phyloP scores from a whole-genome alignment of 1,140 invertebrate species.

The Leptestheria dahalacensis region DNA sequence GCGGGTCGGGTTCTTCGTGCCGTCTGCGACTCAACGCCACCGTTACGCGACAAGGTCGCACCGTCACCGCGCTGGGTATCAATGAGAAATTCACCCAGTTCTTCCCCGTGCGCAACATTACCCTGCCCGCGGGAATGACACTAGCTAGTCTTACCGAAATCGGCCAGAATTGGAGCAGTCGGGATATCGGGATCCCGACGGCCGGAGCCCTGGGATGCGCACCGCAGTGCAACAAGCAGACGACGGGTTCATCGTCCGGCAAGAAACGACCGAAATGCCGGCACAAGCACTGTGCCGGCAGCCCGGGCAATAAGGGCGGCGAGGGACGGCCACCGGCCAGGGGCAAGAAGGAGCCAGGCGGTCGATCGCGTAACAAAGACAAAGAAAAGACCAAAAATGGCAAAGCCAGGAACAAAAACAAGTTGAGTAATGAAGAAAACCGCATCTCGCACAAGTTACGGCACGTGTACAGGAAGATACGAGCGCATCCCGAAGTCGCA shows the following conservation, averaged over 20 bases:
- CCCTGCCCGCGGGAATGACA: neutral
- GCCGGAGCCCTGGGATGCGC: neutral
- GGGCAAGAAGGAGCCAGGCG: neutral
- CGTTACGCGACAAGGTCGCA: neutral
- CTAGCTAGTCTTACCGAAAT: neutral
- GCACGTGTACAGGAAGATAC: neutral
- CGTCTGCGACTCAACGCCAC: slow-evolving; percentile 39
- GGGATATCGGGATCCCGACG: neutral
- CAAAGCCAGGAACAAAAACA: neutral
- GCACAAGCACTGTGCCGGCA: neutral
- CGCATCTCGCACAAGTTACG: neutral
- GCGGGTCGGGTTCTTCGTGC: slow-evolving; percentile 47
- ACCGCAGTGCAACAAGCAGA: neutral
- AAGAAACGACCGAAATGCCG: neutral
- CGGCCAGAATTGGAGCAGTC: neutral
- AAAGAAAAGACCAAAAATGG: neutral
- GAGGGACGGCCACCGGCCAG: neutral
- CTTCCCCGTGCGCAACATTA: neutral
- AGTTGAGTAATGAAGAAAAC: neutral
- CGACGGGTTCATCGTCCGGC: neutral
- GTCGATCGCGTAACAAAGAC: neutral
- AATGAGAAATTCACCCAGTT: neutral
- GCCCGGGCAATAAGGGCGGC: neutral
- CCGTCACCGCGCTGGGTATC: neutral
- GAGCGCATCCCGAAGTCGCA: neutral